These are phyloP conservation scores for Neoseiulus cucumeris DNA, from an alignment of 1,140 invertebrate species.

Conservation along the genomic window DNA sequence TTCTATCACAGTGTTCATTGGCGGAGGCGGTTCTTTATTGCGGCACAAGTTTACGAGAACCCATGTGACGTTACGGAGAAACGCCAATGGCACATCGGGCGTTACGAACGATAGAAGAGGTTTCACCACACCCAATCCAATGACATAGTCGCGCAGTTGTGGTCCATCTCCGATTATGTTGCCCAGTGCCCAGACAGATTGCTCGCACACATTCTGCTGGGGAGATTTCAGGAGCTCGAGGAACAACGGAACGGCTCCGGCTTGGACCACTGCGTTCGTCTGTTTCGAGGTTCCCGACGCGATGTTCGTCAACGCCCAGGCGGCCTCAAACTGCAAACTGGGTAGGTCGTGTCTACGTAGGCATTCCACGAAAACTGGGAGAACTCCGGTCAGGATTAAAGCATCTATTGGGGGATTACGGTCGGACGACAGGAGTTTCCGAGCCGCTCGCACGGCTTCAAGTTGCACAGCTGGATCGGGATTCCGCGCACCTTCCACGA, in stretches of 20 bases:
- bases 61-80: slow-evolving; percentile 56
- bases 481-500: slow-evolving; percentile 48
- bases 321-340: slow-evolving; percentile 85
- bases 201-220: slow-evolving; percentile 66
- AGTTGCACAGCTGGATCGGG: slow-evolving; percentile 49
- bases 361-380: slow-evolving; percentile 79
- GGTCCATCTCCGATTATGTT: slow-evolving; percentile 85
- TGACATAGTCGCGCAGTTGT: slow-evolving; percentile 47
- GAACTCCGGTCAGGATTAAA: slow-evolving; percentile 72
- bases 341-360: slow-evolving; percentile 54
- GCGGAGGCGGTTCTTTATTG: slow-evolving; percentile 67
- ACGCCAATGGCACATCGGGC: slow-evolving; percentile 37
- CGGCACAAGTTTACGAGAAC: slow-evolving; percentile 77
- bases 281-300: slow-evolving; percentile 81
- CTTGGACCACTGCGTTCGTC: slow-evolving; percentile 61
- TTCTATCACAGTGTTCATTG: slow-evolving; percentile 50
- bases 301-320: slow-evolving; percentile 96
- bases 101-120: slow-evolving; percentile 28
- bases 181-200: slow-evolving; percentile 91
- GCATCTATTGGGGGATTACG: slow-evolving; percentile 97
- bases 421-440: slow-evolving; percentile 88
- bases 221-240: slow-evolving; percentile 49
- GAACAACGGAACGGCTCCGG: slow-evolving; percentile 55
- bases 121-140: slow-evolving; percentile 26
- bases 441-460: slow-evolving; percentile 57